Evolutionary conservation across 1,140 invertebrate genomes (phyloP).

Genomic region (Leguminivora glycinivorella): DNA sequence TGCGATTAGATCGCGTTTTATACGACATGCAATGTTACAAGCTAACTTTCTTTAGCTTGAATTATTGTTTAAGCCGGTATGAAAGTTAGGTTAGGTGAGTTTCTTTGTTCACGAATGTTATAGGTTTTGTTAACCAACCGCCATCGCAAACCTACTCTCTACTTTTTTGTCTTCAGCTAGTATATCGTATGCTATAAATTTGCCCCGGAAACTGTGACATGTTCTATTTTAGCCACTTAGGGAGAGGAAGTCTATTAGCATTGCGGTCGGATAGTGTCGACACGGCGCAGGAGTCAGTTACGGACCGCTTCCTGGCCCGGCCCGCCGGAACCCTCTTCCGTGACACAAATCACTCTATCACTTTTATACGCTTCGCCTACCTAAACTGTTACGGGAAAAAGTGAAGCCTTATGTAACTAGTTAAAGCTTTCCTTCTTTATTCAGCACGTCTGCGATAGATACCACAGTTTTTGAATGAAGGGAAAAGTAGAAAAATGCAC

Average conservation of each 20-base stretch:
- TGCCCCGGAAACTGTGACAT: neutral
- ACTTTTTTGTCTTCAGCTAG: conserved; percentile 27
- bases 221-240: conserved; percentile 28
- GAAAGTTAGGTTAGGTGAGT: conserved; percentile 26
- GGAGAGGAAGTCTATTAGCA: conserved; percentile 36
- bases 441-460: too few species aligned
- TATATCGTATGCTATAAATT: conserved; percentile 25
- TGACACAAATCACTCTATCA: conserved; percentile 47
- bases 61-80: conserved; percentile 37
- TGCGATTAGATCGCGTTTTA: conserved; percentile 63
- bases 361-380: conserved; percentile 37
- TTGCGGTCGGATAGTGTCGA: conserved; percentile 42
- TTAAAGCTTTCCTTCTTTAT: too few species aligned
- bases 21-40: conserved; percentile 51
- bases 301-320: conserved; percentile 40
- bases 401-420: neutral
- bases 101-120: conserved; percentile 32
- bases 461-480: too few species aligned
- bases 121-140: neutral
- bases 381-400: neutral
- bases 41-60: conserved; percentile 42
- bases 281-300: conserved; percentile 34
- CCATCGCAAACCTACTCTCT: conserved; percentile 1
- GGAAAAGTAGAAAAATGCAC: too few species aligned
- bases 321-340: conserved; percentile 45